Base-by-base conservation (phyloP, 2,113 vertebrate species). In the Callipepla californica region DNA sequence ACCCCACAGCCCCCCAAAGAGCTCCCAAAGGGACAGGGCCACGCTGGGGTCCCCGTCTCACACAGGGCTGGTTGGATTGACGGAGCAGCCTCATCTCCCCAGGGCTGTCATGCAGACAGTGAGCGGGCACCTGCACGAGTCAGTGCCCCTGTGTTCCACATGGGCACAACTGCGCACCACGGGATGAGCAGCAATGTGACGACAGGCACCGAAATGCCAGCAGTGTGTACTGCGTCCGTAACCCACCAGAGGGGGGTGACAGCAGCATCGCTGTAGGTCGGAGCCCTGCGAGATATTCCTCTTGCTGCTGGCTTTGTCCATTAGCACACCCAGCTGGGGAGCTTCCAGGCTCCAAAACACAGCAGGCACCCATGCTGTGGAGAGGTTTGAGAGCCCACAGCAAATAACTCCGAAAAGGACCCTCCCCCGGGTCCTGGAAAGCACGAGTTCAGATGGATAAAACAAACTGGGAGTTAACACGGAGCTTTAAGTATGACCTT, bases 331-430 rank as follows among this genome's bases (percentile, higher is more conserved):
- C 11, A 25, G 7, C 79, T 93, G 80, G 44, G 76, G 73, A 67
- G 0, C 0, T 63, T 90, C 73, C 89, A 93, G 13, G 32, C 47
- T n/a, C 40, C 36, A 69, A 78, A 88, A 72, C 80, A 70, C 67
- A 40, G 61, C 66, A 91, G 92, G 87, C 90, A 76, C 73, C 76
- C 69, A 0, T 83, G 50, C 73, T 94, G 93, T 53, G 34, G 77
- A 94, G 91, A 84, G 23, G 53, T 92, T 95, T 93, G 61, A 32
- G 87, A 81, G 91, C 80, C 87, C 80, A 18, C 80, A 83, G 93
- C 80, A 95, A 89, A 73, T 93, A 92, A 85, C 68, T 89, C 92
- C 80, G 59, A 87, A 90, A 95, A 92, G 87, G 96, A 87, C 94
- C 87, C 68, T 91, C 42, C 82, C 90, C 23, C 53, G 70, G n/a